Conservation (phyloP, 2,113 vertebrate species). For the Silurus glanis region DNA sequence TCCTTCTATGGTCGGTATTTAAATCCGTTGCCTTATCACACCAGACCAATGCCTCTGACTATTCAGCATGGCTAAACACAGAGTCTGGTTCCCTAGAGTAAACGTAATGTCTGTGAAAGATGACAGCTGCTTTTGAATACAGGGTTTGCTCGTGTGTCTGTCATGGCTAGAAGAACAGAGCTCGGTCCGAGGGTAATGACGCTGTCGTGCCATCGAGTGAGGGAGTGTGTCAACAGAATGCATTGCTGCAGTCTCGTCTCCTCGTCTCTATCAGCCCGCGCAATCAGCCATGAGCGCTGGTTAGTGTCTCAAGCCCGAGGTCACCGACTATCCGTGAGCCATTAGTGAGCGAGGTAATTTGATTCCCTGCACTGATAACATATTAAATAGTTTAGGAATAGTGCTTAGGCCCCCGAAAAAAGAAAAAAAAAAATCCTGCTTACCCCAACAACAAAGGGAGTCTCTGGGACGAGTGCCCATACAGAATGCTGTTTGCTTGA, state of each 20-base stretch:
- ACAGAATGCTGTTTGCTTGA: conserved; percentile 35
- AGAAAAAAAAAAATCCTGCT: conserved; percentile 45
- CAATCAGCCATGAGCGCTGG: conserved; percentile 44
- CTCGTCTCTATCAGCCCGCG: conserved; percentile 42
- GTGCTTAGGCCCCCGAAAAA: conserved; percentile 45
- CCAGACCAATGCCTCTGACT: conserved; percentile 30
- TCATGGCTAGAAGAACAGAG: conserved; percentile 40
- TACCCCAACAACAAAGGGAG: conserved; percentile 43
- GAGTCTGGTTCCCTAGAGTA: conserved; percentile 23
- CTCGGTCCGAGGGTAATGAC: conserved; percentile 57
- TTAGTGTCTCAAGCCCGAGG: conserved; percentile 38
- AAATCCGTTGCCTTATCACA: conserved; percentile 49
- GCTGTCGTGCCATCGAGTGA: conserved; percentile 38
- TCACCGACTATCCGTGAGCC: conserved; percentile 43
- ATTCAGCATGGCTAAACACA: conserved; percentile 47
- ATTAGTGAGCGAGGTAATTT: conserved; percentile 53
- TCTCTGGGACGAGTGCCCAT: conserved; percentile 34
- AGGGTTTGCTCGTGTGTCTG: conserved; percentile 19
- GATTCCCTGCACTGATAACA: conserved; percentile 53
- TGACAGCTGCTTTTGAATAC: conserved; percentile 49
- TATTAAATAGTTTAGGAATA: conserved; percentile 53
- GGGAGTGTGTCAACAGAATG: conserved; percentile 29
- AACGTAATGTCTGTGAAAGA: conserved; percentile 42
- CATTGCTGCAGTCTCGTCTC: conserved; percentile 37
- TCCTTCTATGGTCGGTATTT: conserved; percentile 30